Conservation (phyloP, 2,113 vertebrate species). For the Anser cygnoides region DNA sequence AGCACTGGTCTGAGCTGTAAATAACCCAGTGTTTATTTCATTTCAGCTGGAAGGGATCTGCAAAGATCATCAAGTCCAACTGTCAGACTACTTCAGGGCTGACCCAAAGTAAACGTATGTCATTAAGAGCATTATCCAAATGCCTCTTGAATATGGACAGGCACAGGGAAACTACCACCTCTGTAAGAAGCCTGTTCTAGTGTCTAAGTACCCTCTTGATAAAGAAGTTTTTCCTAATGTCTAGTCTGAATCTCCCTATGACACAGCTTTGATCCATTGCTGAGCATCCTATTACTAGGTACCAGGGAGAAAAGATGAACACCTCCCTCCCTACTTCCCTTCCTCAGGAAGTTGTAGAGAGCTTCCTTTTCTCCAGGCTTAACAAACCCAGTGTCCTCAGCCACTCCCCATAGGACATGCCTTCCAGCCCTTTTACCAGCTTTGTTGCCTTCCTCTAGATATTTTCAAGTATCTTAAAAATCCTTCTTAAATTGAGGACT, state of each 20-base stretch:
- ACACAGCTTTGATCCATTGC: not conserved
- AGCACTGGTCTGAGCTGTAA: not conserved
- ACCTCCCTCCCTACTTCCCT: not conserved
- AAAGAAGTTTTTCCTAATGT: not conserved
- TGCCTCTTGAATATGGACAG: not conserved
- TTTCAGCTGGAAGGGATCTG: not conserved
- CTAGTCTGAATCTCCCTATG: not conserved
- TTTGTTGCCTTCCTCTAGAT: not conserved
- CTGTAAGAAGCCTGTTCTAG: not conserved
- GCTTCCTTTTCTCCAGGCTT: not conserved
- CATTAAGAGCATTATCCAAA: not conserved
- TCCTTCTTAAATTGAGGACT: not conserved
- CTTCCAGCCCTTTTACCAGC: not conserved
- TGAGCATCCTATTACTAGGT: not conserved
- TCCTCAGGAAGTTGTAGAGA: not conserved
- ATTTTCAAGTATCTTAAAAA: not conserved
- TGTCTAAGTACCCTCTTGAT: not conserved
- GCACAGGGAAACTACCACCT: not conserved
- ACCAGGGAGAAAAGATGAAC: not conserved
- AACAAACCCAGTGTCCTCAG: not conserved
- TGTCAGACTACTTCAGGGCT: not conserved
- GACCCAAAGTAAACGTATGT: not conserved
- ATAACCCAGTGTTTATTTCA: not conserved
- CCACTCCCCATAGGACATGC: not conserved
- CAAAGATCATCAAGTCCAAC: not conserved